Evolutionary conservation across 2,888 invertebrate genomes (phyloP).

Genomic region (Myopa testacea): DNA sequence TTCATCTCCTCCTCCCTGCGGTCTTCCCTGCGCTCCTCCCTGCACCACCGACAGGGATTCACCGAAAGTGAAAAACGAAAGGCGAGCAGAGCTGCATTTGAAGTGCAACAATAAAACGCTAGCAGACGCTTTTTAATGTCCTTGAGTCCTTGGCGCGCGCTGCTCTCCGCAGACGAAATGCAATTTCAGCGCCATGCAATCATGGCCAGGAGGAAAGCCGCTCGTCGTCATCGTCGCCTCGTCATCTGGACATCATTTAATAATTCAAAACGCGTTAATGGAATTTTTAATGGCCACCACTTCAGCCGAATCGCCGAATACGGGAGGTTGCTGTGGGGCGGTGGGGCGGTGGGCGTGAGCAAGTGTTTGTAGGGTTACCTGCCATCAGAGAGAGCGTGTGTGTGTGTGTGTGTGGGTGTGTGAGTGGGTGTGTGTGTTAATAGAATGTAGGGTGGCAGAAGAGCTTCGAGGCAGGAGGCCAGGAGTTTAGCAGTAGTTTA

Average conservation of each 20-base stretch:
- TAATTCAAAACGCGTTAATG: conserved; percentile 39
- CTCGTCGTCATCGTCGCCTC: conserved; percentile 14
- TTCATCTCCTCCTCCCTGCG: not conserved
- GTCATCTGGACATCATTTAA: conserved; percentile 35
- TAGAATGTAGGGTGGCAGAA: not conserved
- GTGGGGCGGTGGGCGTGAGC: not conserved
- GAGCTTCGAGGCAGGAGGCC: too few relatives aligned
- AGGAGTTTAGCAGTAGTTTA: not conserved
- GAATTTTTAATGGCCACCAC: conserved; percentile 35
- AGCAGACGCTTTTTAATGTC: conserved; percentile 18
- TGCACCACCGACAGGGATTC: not conserved
- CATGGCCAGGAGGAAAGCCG: not conserved
- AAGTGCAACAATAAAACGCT: conserved; percentile 28
- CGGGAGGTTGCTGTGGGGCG: not conserved
- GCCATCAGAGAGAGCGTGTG: not conserved
- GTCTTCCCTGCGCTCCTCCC: not conserved
- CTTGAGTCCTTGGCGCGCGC: conserved; percentile 23
- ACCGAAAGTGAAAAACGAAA: not conserved
- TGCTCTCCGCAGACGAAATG: not conserved
- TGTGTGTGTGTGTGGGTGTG: not conserved
- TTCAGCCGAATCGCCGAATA: conserved; percentile 3
- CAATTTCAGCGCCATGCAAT: conserved; percentile 1
- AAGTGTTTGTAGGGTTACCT: not conserved
- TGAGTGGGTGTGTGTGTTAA: not conserved
- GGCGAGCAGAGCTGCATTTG: not conserved